Base-by-base conservation (phyloP, 2,113 vertebrate species). In the Takifugu bimaculatus region DNA sequence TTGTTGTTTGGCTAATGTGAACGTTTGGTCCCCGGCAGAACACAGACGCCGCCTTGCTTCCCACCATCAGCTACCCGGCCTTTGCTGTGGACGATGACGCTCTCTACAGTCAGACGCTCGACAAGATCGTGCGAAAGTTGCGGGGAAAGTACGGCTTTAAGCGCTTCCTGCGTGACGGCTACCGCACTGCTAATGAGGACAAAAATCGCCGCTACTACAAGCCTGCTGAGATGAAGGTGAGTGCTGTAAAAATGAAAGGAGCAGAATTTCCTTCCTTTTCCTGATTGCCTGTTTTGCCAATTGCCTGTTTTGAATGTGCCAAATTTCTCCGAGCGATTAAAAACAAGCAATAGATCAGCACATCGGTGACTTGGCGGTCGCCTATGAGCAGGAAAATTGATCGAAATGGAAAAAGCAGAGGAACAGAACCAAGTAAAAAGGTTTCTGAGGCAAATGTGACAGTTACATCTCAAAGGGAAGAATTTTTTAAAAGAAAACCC, bases 151-250 rank as follows among this genome's bases (percentile, higher is more conserved):
- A 96, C 0, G 96, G 97, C 15, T 98, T 99, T 82, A 98, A 98
- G 25, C 93, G 97, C 6, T 98, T 95, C 86, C 87, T 98, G 70
- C 88, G 96, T 26, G 97, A 98, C 7, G 97, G 97, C 4, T 99
- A 96, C 78, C 85, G 96, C 56, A 98, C 97, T 0, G 85, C 95
- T 0, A 88, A 97, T 50, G 97, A 99, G 78, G 97, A 99, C 86
- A 88, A 89, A 81, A 90, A 92, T 0, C 91, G 96, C 1, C 89
- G 92, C 43, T 94, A 95, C 60, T 98, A 99, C 71, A 96, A 94
- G 78, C 94, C 96, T n/a, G 96, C 97, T 4, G 97, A 98, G 77
- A 98, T 99, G 85, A 99, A 99, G 96, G 96, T 98, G 82, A 26
- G 83, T 55, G n/a, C 56, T 43, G 4, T 48, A 48, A n/a, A n/a